Percentiles rank a stretch among this genome's conserved stretches.
Evolutionary conservation across 2,797 vertebrate species (phyloP).

Genomic region (Sparidentex hasta): DNA sequence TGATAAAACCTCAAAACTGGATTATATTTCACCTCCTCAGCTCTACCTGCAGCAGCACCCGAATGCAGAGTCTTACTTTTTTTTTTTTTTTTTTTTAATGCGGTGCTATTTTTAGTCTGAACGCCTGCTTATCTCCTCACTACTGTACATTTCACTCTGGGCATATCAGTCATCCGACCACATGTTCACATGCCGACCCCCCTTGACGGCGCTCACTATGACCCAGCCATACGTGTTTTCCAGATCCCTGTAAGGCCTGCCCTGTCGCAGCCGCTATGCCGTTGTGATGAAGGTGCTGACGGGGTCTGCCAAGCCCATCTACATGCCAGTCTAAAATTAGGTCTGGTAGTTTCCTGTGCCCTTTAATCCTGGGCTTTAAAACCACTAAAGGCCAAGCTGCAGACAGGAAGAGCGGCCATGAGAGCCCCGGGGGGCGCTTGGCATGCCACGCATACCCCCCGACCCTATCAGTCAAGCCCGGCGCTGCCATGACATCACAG

Average conservation of each 20-base stretch:
- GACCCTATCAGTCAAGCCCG: slow-evolving; percentile 54
- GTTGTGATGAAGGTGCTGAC: slow-evolving; percentile 61
- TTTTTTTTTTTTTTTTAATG: neutral
- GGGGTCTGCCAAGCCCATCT: slow-evolving; percentile 62
- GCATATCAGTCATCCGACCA: slow-evolving; percentile 43
- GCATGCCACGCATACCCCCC: slow-evolving; percentile 56
- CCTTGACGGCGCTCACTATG: slow-evolving; percentile 21
- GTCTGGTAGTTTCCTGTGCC: slow-evolving; percentile 74
- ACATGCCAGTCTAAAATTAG: slow-evolving; percentile 77
- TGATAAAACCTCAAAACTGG: neutral
- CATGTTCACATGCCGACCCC: slow-evolving; percentile 26
- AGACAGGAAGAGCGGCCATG: slow-evolving; percentile 67
- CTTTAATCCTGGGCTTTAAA: slow-evolving; percentile 76
- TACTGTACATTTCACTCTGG: slow-evolving; percentile 37
- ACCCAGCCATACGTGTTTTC: slow-evolving; percentile 44
- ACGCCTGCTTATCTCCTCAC: slow-evolving; percentile 8
- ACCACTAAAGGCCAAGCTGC: slow-evolving; percentile 56
- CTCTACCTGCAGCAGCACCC: neutral
- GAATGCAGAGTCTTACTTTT: neutral
- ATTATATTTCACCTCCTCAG: neutral
- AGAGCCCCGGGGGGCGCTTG: slow-evolving; percentile 40
- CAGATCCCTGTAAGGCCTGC: slow-evolving; percentile 61
- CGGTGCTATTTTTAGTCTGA: slow-evolving; percentile 16
- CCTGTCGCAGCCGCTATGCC: slow-evolving; percentile 47
- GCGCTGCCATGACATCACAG: slow-evolving; percentile 67